Conservation (phyloP, 2,797 vertebrate genomes). For the Mareca strepera region DNA sequence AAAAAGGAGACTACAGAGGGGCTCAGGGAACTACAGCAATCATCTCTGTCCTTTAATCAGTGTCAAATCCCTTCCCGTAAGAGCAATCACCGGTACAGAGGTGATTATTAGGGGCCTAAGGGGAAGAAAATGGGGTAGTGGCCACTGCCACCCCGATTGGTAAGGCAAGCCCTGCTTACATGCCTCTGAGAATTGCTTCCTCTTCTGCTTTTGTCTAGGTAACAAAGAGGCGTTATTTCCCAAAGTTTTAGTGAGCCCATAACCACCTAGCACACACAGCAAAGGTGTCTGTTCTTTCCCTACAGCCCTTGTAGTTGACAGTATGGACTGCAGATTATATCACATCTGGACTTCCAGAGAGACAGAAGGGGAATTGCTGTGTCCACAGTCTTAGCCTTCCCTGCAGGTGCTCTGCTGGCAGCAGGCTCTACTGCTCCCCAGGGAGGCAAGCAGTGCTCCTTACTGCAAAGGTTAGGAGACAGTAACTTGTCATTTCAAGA, state of each 20-base stretch:
- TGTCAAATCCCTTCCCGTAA: not conserved
- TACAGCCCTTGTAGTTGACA: not conserved
- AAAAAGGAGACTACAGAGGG: not conserved
- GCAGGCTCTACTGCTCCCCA: not conserved
- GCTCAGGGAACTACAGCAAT: not conserved
- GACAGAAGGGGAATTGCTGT: not conserved
- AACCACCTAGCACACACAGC: not conserved
- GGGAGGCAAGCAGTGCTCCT: not conserved
- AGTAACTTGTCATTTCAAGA: constrained; percentile 27
- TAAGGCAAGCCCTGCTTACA: not conserved
- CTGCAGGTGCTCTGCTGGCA: constrained; percentile 34
- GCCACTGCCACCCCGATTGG: not conserved
- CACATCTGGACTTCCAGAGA: not conserved
- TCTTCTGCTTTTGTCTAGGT: not conserved
- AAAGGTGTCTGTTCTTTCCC: not conserved
- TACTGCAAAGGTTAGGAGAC: not conserved
- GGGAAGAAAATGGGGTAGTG: not conserved
- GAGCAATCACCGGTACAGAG: not conserved
- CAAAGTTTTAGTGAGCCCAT: not conserved
- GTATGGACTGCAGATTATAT: not conserved
- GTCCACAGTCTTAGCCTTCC: not conserved
- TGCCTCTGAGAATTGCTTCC: not conserved
- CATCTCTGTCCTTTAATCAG: not conserved
- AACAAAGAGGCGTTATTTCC: not conserved
- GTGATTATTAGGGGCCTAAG: not conserved